Conservation (phyloP, 2,888 invertebrate species). For the Exephanes ischioxanthus region DNA sequence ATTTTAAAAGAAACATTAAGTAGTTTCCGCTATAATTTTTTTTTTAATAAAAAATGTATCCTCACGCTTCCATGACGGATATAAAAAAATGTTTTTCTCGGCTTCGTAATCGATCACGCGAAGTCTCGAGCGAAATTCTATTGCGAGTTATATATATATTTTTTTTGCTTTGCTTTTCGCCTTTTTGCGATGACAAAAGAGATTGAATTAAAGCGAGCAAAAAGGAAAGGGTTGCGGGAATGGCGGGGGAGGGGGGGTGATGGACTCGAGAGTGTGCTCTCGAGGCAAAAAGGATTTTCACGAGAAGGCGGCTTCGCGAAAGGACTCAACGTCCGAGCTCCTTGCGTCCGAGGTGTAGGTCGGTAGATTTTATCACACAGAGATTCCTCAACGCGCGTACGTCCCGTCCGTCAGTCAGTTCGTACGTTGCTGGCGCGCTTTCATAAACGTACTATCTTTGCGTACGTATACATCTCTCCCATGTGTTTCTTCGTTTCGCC, state of each 20-base stretch:
- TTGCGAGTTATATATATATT: conserved; percentile 14
- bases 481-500: conserved; percentile 28
- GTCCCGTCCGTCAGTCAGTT: conserved; percentile 66
- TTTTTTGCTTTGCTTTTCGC: neutral
- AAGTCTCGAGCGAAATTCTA: neutral
- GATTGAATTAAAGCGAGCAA: conserved; percentile 49
- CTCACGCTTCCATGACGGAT: neutral
- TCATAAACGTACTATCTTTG: conserved; percentile 45
- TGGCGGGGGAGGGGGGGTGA: conserved; percentile 33
- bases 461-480: conserved; percentile 47
- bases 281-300: conserved; percentile 63
- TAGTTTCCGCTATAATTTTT: neutral
- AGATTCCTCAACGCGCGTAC: conserved; percentile 78
- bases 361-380: conserved; percentile 82
- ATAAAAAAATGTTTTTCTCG: conserved; percentile 20
- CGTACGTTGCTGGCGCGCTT: conserved; percentile 60
- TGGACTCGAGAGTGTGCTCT: conserved; percentile 58
- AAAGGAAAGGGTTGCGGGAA: conserved; percentile 32
- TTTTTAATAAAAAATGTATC: conserved; percentile 8
- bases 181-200: conserved; percentile 1
- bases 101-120: conserved; percentile 46
- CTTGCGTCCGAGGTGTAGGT: conserved; percentile 78
- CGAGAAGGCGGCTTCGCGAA: conserved; percentile 70
- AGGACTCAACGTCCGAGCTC: conserved; percentile 62
- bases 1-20: neutral